phyloP scores from a whole-genome alignment of 1,140 invertebrate genomes.

The Mizuhopecten yessoensis region DNA sequence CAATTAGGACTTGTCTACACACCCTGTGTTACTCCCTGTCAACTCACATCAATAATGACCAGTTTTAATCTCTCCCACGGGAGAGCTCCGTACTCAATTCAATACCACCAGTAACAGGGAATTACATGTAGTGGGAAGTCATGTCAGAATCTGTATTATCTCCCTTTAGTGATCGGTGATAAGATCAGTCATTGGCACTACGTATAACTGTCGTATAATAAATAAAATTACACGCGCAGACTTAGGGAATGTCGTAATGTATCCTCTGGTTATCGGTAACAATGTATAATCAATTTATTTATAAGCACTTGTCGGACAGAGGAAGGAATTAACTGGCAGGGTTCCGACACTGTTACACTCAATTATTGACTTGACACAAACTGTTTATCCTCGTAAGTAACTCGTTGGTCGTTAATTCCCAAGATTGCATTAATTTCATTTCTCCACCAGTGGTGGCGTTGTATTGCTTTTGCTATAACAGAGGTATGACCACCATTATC shows the following conservation, averaged over 20 bases:
- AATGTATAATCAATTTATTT: conserved; percentile 30
- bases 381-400: conserved; percentile 6
- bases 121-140: conserved; percentile 15
- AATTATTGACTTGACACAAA: neutral
- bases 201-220: neutral
- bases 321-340: conserved; percentile 6
- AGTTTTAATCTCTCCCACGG: conserved; percentile 4
- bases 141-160: neutral
- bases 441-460: neutral
- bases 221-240: neutral
- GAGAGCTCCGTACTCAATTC: neutral
- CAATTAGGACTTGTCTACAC: conserved; percentile 18
- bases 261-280: neutral
- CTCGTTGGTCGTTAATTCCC: neutral
- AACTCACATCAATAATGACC: conserved; percentile 5
- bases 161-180: neutral
- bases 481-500: neutral
- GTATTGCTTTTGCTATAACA: neutral
- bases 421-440: conserved; percentile 13
- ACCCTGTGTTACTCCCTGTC: neutral
- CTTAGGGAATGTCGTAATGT: neutral
- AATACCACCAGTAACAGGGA: conserved; percentile 1
- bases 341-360: neutral
- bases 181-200: neutral
- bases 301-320: conserved; percentile 25